Evolutionary conservation across 1,140 invertebrate species (phyloP).

Genomic region (Ceratina australensis): DNA sequence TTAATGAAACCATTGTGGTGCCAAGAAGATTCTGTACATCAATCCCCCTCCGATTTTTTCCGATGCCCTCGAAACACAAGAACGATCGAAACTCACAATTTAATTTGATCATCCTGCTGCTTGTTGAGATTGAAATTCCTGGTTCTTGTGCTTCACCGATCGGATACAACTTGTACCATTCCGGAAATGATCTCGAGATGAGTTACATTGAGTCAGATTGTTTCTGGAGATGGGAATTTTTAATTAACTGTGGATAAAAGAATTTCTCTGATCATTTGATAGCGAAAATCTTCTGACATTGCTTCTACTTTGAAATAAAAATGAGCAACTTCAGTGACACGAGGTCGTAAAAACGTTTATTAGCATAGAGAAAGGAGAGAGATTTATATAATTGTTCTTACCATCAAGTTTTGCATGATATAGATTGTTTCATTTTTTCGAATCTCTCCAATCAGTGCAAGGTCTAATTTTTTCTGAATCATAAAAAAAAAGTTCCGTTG

Average conservation of each 20-base stretch:
- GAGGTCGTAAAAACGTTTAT: neutral
- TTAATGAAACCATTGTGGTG: constrained; percentile 5
- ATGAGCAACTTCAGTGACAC: neutral
- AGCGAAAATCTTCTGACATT: neutral
- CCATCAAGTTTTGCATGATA: neutral
- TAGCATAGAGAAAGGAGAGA: constrained; percentile 12
- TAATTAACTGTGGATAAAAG: neutral
- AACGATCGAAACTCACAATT: neutral
- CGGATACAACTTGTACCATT: neutral
- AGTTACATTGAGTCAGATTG: neutral
- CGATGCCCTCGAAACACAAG: neutral
- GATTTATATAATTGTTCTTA: constrained; percentile 19
- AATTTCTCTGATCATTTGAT: neutral
- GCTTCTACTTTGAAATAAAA: neutral
- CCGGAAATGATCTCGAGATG: neutral
- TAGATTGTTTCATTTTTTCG: neutral
- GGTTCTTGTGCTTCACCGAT: too few relatives aligned
- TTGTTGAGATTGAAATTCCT: too few relatives aligned
- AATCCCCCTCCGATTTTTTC: neutral
- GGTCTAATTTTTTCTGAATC: neutral
- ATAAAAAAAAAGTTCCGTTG: neutral
- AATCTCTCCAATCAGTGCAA: neutral
- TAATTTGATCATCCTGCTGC: too few relatives aligned
- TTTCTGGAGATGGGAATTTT: neutral
- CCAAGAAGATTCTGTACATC: neutral